Conservation (phyloP, 2,113 vertebrate genomes). For the Pelecanoides urinatrix region DNA sequence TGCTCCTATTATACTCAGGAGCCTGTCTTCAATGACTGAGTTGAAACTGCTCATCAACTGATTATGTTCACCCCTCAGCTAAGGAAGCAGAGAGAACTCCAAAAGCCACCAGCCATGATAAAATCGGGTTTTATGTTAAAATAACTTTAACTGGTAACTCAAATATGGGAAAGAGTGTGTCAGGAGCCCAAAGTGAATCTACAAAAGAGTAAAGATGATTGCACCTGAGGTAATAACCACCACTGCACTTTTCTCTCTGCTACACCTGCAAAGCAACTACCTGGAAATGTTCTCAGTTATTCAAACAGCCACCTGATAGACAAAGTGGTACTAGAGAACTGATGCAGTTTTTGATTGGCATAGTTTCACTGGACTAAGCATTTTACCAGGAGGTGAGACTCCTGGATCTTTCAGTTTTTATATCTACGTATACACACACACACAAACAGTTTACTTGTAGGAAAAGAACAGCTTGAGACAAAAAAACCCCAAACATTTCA, state of each 20-base stretch:
- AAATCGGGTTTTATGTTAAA: not conserved
- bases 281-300: not conserved
- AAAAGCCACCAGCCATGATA: not conserved
- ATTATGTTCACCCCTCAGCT: not conserved
- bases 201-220: not conserved
- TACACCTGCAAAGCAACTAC: not conserved
- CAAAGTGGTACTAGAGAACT: not conserved
- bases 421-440: no score
- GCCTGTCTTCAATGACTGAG: not conserved
- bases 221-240: not conserved
- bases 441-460: not conserved
- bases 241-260: not conserved
- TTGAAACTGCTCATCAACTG: not conserved
- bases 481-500: not conserved
- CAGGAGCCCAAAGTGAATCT: not conserved
- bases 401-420: not conserved
- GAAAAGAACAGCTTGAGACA: not conserved
- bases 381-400: not conserved
- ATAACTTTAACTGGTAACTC: not conserved
- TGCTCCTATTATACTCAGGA: not conserved
- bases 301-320: not conserved
- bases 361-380: not conserved
- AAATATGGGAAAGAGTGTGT: not conserved
- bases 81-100: not conserved
- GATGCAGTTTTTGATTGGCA: not conserved